Percentiles rank a stretch among this genome's conserved stretches.
Conservation (phyloP, 2,797 vertebrate genomes). For the Tangara arthus region DNA sequence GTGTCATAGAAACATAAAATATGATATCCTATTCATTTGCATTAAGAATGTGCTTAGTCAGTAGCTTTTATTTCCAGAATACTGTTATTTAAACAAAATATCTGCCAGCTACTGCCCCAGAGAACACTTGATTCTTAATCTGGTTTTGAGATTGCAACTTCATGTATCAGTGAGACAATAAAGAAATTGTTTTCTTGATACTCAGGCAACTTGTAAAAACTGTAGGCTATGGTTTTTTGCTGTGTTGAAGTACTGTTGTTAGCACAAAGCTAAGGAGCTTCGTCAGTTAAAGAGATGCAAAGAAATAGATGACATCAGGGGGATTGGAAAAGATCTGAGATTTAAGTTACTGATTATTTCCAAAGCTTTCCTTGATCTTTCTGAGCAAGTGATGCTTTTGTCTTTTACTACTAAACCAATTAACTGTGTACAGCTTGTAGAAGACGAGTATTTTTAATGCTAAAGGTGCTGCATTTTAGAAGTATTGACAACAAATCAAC, state of each 20-base stretch:
- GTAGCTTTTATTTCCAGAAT: neutral
- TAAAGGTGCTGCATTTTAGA: neutral
- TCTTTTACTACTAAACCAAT: neutral
- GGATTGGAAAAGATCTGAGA: neutral
- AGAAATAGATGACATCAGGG: neutral
- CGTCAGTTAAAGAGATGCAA: neutral
- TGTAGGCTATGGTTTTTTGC: fast-evolving
- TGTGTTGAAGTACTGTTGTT: neutral
- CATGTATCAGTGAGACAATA: neutral
- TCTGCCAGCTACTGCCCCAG: neutral
- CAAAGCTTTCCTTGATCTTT: neutral
- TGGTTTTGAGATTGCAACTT: neutral
- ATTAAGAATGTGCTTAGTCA: neutral
- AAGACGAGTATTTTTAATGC: neutral
- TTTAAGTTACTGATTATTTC: neutral
- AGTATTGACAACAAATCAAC: neutral
- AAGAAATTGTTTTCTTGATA: neutral
- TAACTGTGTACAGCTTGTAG: neutral
- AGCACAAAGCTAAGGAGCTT: neutral
- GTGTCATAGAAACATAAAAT: neutral
- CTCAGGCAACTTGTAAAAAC: neutral
- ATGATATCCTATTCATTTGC: neutral
- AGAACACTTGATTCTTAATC: neutral
- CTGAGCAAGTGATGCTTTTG: neutral
- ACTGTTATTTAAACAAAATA: neutral